These are phyloP conservation scores for Eledone cirrhosa DNA, from an alignment of 2,888 invertebrate genomes.

Conservation along the genomic window DNA sequence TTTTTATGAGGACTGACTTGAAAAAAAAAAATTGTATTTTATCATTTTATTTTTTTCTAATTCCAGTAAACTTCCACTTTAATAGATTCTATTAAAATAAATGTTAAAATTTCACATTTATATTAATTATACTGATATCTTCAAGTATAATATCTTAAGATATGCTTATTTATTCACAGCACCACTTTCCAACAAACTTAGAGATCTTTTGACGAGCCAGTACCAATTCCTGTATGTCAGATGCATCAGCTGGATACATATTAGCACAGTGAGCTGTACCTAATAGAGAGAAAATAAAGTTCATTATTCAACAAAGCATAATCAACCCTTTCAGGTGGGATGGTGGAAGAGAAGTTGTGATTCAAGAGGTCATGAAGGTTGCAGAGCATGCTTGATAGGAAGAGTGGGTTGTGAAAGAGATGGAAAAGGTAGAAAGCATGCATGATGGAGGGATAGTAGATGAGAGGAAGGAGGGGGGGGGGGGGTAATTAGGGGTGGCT, in stretches of 20 bases:
- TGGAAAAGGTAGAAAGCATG: neutral
- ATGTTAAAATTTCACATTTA: no score
- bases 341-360: neutral
- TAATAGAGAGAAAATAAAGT: slow-evolving; percentile 28
- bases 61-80: no score
- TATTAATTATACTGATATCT: no score
- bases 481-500: neutral
- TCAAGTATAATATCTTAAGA: no score
- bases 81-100: no score
- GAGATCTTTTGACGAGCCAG: slow-evolving; percentile 73
- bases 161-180: no score
- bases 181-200: slow-evolving; percentile 68
- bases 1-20: no score
- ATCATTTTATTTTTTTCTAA: no score
- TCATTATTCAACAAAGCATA: neutral
- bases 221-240: slow-evolving; percentile 76
- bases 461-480: neutral
- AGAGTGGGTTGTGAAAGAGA: neutral
- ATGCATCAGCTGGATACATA: slow-evolving; percentile 81
- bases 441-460: neutral
- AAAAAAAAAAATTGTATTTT: no score
- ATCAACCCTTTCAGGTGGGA: neutral
- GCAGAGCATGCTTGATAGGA: neutral
- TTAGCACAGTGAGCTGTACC: slow-evolving; percentile 95
- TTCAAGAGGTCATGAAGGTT: neutral